Base-by-base conservation (phyloP, 2,888 invertebrate genomes). In the Tetanocera ferruginea region DNA sequence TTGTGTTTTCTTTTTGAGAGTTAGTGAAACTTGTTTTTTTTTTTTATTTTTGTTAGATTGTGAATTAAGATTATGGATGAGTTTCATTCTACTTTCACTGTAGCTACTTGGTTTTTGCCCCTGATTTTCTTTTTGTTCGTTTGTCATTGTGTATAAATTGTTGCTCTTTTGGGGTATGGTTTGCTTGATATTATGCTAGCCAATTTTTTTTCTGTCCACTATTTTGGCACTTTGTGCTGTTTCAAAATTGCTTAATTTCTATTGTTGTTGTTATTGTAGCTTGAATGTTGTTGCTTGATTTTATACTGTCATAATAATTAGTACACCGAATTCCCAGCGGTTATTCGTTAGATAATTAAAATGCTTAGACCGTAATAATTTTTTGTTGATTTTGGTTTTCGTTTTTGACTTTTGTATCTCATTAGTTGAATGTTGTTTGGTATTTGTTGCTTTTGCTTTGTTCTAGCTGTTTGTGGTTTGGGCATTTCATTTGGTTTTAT, bases 351-450 rank as follows among this genome's bases (percentile, higher is more conserved):
- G 69, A 67, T 69, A 78, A 78, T 74, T 78, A 74, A 62, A 78
- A 74, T 78, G 62, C 67, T 78, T 74, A 60, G 67, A 69, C 67
- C 43, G 23, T 75, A 57, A 25, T 78, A 55, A 34, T 74, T 78
- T 51, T 66, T 70, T 43, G 6, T 19, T 43, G 2, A n/a, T 11
- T 34, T 37, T 37, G 8, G 6, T 67, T 14, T 37, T 67, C 6
- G 4, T 23, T n/a, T 37, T 37, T 37, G 17, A 28, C 60, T 62
- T 74, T 62, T 74, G 69, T 60, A 78, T 14, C 77, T 73, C 52
- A 74, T 74, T 78, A 74, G 62, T 62, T 43, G 37, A 6, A 3
- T 43, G 43, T 31, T 28, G 55, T 66, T 34, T 28, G 25, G 25
- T 25, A 9, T 23, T 5, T 60, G 17, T 4, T 28, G 60, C 25